Evolutionary conservation across 2,888 invertebrate species (phyloP).

Genomic region (Cantharis lateralis): DNA sequence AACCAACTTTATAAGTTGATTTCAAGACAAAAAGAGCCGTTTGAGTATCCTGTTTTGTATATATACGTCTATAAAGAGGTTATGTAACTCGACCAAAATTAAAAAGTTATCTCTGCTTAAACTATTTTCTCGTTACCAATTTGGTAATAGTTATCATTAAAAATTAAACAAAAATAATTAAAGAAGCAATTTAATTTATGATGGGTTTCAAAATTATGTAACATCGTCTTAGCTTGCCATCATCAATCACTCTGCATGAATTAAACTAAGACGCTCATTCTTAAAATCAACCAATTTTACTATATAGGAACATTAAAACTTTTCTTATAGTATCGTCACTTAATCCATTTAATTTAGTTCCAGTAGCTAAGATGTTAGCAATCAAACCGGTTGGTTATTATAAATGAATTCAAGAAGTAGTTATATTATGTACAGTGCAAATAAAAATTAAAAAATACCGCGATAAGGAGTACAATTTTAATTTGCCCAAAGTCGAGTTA

Average conservation of each 20-base stretch:
- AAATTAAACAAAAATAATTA: conserved; percentile 1
- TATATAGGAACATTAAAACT: conserved; percentile 7
- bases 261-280: conserved; percentile 8
- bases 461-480: conserved; percentile 13
- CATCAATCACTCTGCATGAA: conserved; percentile 20
- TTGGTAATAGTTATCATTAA: background rate
- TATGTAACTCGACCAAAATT: background rate
- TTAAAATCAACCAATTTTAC: conserved; percentile 19
- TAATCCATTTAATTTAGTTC: conserved; percentile 28
- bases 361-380: conserved; percentile 24
- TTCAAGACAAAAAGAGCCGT: conserved; percentile 6
- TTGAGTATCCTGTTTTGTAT: background rate
- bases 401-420: conserved; percentile 1
- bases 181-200: background rate
- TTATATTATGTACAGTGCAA: background rate
- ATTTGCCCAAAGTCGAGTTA: conserved; percentile 21
- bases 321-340: conserved; percentile 19
- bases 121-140: background rate
- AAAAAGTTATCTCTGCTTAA: background rate
- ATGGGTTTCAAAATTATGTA: background rate
- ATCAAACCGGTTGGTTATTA: conserved; percentile 22
- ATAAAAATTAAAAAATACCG: conserved; percentile 4
- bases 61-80: background rate
- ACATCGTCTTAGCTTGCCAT: background rate
- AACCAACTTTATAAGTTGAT: conserved; percentile 19